Base-by-base conservation (phyloP, 2,113 vertebrate species). In the Elanoides forficatus region DNA sequence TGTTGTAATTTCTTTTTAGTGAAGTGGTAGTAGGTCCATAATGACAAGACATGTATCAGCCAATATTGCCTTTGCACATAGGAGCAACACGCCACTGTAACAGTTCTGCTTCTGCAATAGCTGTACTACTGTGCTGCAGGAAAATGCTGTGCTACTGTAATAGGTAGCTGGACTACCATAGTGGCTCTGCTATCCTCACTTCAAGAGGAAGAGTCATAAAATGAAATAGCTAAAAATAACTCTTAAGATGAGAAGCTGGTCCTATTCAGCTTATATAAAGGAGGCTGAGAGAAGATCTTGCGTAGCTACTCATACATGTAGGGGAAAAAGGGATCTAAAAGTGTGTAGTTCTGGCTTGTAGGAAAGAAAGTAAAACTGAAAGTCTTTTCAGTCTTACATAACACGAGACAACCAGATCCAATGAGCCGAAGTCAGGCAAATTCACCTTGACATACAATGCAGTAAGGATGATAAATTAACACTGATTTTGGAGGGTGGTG, bases 391-490 rank as follows among this genome's bases (percentile, higher is more conserved):
- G 66, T 53, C 71, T 97, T 96, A 93, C 27, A 58, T 87, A 94
- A 93, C 48, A 76, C 17, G 29, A 89, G 56, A 84, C 60, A 94
- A 81, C 23, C 81, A 79, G 85, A 66, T 91, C 67, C 82, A 82
- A 70, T 25, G 45, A 87, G 40, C 68, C 91, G 34, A 93, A 96
- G 87, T 92, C 79, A 91, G 67, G 63, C 58, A 90, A 95, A 96
- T 90, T 96, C 95, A 96, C 95, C 92, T 96, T 96, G 96, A 90
- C 87, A n/a, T 70, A 82, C 50, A 81, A 96, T 96, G 81, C 95
- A 78, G 86, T 81, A 87, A 91, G 94, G 92, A 95, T 97, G 85
- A 96, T 96, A 88, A 96, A 97, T 96, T 96, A 97, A 93, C 71
- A 66, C 84, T 96, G 92, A 96, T 93, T 97, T 97, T 86, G 78